Evolutionary conservation across 2,113 vertebrate species (phyloP), one percentile per base, ranked within the genome.

Genomic region (Echinops telfairi): DNA sequence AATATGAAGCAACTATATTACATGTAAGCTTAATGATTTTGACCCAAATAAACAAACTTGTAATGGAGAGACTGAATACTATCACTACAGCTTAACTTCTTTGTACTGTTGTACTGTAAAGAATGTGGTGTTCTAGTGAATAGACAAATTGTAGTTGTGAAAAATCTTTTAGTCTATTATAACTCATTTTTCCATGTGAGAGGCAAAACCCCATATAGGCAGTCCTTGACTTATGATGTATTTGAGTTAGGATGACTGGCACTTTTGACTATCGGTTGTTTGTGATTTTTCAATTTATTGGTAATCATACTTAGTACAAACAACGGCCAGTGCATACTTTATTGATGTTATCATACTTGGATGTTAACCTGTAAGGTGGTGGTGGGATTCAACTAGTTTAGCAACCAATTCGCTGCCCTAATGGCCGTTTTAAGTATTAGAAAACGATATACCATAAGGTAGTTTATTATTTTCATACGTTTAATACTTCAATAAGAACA

Each of bases 41-140:
- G 97, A 98, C 97, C 97, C 96, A 98, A 98, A 99, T 98, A 98
- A 98, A 98, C 99, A 98, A 98, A 99, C 98, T 98, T 99, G 98
- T 99, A 98, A 98, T 98, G 94, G 98, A 98, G 98, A 98, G 97
- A 97, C 97, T 98, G 98, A 99, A 99, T 98, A 98, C 96, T 98
- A 98, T 99, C 98, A 98, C 97, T 96, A 91, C 94, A 97, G 96
- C 92, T 97, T 98, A 98, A 98, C 98, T 98, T 98, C 97, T 98
- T 99, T 97, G 98, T 96, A 98, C 98, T 99, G 99, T 98, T 98
- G 97, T 97, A 96, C 96, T 98, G 95, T 98, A 98, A 98, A 98
- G 97, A 98, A 91, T 97, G 96, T 96, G 88, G 94, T 97, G 94
- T 97, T 94, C 97, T 96, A 97, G 97, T 98, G 97, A 98, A 98